Evolutionary conservation across 2,797 vertebrate species (phyloP), one percentile per base, ranked within the genome.

Genomic region (Myotis vivesi): DNA sequence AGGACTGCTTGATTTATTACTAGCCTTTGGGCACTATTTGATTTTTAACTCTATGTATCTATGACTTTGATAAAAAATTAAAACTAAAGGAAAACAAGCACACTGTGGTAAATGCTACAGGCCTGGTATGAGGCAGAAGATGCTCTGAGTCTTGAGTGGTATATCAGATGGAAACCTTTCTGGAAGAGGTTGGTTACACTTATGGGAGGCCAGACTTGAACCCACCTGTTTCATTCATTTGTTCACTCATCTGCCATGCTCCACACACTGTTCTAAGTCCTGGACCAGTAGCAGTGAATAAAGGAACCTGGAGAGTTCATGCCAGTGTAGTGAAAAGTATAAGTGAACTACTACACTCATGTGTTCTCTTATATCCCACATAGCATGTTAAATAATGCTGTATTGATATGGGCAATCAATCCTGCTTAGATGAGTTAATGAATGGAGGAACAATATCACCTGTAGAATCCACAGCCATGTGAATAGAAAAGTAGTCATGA

Each of bases 41-140:
- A 75, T 49, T 81, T 87, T 87, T 90, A 90, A 81, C 68, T 92
- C 82, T 80, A 10, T 28, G 23, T 44, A 51, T 46, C 6, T 30
- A 46, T n/a, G 46, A 80, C 90, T 89, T 95, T 72, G 53, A 79
- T 46, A 85, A 76, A 86, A 28, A 59, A 13, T 36, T 33, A 23
- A 77, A 85, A n/a, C 19, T 6, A 36, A 91, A 75, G 23, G 57
- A n/a, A 79, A 71, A 57, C 57, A 20, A 51, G 15, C 3, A 6
- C 44, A 2, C 3, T 3, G 25, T 7, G 46, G 51, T 38, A 7
- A 3, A 38, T 49, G 38, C 38, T 2, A 2, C 8, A 8, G 33
- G 41, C 6, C 9, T 20, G 38, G 53, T 5, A 36, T 28, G 4
- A 33, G 8, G 30, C 15, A 33, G 51, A 69, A 33, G 33, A 30